A percentile compares a stretch with the other conserved stretches of the same genome.
Conservation (phyloP, 2,797 vertebrate species). For the Lutjanus campechanus region DNA sequence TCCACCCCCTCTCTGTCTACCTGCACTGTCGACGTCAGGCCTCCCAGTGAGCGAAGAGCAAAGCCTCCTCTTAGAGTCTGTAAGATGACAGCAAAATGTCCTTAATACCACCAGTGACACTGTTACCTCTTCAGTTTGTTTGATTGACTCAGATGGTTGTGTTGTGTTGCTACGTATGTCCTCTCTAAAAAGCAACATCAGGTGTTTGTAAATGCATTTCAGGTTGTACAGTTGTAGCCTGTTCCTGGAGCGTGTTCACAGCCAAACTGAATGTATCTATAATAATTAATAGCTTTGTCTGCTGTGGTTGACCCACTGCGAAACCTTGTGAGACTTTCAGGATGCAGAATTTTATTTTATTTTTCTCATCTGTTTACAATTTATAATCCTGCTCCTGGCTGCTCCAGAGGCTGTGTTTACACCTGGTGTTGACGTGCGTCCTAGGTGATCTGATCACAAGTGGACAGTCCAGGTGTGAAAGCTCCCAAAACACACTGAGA, state of each 20-base stretch:
- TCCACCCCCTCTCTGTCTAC: conserved; percentile 88
- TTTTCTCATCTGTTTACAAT: not conserved
- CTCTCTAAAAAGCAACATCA: not conserved
- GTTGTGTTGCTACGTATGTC: not conserved
- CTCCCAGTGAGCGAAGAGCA: conserved; percentile 43
- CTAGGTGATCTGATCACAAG: too few relatives aligned
- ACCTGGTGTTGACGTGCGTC: too few relatives aligned
- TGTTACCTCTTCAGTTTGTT: conserved; percentile 15
- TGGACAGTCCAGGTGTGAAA: too few relatives aligned
- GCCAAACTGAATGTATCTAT: not conserved
- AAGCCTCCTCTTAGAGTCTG: conserved; percentile 40
- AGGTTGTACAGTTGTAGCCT: not conserved
- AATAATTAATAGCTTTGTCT: not conserved
- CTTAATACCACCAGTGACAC: not conserved
- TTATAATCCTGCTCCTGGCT: too few relatives aligned
- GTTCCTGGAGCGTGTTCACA: not conserved
- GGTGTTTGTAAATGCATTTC: not conserved
- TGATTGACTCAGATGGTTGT: not conserved
- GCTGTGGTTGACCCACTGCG: not conserved
- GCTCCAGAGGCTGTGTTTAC: too few relatives aligned
- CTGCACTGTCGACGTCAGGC: conserved; percentile 79
- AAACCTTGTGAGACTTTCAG: too few relatives aligned
- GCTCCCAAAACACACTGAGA: too few relatives aligned
- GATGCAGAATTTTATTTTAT: too few relatives aligned
- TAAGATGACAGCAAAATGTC: not conserved